A percentile compares a stretch with the other conserved stretches of the same genome.
Evolutionary conservation across 2,888 invertebrate species (phyloP).

Genomic region (Busseola fusca): DNA sequence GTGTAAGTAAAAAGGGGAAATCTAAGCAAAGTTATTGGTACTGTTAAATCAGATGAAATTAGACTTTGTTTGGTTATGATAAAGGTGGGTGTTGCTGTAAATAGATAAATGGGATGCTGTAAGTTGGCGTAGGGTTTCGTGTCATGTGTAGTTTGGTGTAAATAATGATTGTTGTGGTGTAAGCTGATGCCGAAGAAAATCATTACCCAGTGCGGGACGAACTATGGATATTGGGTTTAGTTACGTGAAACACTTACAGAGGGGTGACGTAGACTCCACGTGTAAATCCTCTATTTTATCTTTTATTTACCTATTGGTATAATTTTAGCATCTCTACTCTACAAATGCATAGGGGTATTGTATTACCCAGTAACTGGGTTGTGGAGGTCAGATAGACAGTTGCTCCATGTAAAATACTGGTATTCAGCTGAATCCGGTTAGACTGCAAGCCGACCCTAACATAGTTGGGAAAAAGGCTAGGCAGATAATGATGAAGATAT

Average conservation of each 20-base stretch:
- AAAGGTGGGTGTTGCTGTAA: conserved; percentile 33
- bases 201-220: conserved; percentile 15
- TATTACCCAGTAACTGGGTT: too few relatives aligned
- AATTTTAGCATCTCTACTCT: too few relatives aligned
- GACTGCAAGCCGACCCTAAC: too few relatives aligned
- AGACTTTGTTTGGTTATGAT: conserved; percentile 17
- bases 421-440: too few relatives aligned
- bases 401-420: too few relatives aligned
- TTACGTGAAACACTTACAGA: conserved; percentile 11
- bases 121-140: conserved; percentile 64
- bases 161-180: conserved; percentile 72
- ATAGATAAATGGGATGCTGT: conserved; percentile 51
- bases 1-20: conserved; percentile 3
- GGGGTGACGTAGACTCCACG: not conserved
- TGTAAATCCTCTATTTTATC: too few relatives aligned
- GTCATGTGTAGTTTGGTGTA: conserved; percentile 77
- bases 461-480: too few relatives aligned
- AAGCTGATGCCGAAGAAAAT: conserved; percentile 55
- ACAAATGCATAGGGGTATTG: too few relatives aligned
- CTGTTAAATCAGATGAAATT: conserved; percentile 16
- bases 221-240: conserved; percentile 1
- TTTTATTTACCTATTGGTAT: too few relatives aligned
- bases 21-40: conserved; percentile 8
- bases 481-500: too few relatives aligned
- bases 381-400: too few relatives aligned